Percentiles rank a stretch among this genome's conserved stretches.
Evolutionary conservation across 35 echinoderm and acorn worm species (phyloP).

Genomic region (Apostichopus californicus): DNA sequence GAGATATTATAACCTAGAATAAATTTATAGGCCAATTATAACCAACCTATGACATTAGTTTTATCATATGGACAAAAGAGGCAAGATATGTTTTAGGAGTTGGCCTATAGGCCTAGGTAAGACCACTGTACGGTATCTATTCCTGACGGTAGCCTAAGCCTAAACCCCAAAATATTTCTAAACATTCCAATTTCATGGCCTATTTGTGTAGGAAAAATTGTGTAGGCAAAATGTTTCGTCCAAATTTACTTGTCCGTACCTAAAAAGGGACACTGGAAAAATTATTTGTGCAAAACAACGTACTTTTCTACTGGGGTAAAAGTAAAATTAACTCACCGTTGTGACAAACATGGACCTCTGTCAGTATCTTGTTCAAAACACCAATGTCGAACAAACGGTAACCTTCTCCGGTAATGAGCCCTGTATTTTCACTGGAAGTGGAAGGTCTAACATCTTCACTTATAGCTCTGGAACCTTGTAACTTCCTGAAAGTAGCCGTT

Average conservation of each 20-base stretch:
- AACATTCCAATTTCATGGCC: no score
- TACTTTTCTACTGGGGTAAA: not conserved
- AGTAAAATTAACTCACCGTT: constrained; percentile 10
- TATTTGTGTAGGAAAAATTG: no score
- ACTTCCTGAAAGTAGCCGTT: not conserved
- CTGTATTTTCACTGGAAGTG: not conserved
- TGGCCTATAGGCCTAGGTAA: not conserved
- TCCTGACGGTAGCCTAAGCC: not conserved
- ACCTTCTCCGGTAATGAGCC: not conserved
- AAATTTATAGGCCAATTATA: no score
- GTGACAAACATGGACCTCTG: not conserved
- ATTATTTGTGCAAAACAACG: not conserved
- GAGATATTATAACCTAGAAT: no score
- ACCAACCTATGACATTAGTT: no score
- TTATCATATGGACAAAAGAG: not conserved
- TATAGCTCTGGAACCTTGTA: not conserved
- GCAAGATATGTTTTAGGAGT: not conserved
- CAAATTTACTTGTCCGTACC: no score
- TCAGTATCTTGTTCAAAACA: not conserved
- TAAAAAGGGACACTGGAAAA: not conserved
- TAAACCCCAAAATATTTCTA: no score
- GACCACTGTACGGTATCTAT: not conserved
- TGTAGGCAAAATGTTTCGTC: no score
- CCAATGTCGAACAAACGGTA: not conserved
- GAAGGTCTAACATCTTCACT: not conserved